Percentiles rank a stretch among this genome's conserved stretches.
phyloP scores from a whole-genome alignment of 1,140 invertebrate genomes.

The Halyomorpha halys region DNA sequence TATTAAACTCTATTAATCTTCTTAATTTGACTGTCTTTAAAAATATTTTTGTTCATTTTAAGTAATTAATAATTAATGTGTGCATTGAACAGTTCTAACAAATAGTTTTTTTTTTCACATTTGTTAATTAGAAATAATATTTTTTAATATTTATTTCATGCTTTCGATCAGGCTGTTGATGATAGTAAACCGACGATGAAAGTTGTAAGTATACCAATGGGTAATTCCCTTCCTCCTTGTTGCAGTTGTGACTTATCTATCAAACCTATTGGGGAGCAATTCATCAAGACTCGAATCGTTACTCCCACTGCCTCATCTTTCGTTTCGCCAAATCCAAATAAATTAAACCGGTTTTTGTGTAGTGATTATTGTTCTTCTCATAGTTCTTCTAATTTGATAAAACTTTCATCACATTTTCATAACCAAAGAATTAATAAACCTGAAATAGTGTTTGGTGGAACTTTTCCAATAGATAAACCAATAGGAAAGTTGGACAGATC shows the following conservation, averaged over 20 bases:
- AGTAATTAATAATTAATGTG: no score
- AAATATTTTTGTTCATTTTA: no score
- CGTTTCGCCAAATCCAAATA: neutral
- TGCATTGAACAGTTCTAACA: no score
- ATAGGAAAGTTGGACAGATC: constrained; percentile 28
- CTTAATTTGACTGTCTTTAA: no score
- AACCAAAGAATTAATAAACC: constrained; percentile 37
- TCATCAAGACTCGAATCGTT: neutral
- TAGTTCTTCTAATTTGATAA: neutral
- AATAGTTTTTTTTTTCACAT: no score
- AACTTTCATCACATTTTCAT: neutral
- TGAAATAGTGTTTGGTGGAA: constrained; percentile 61
- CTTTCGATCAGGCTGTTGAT: constrained; percentile 20
- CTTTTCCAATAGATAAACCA: constrained; percentile 66
- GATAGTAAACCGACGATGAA: constrained; percentile 19
- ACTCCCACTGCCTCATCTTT: neutral
- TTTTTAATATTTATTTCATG: constrained; percentile 20
- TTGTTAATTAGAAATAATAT: neutral
- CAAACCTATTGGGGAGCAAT: neutral
- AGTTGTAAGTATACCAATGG: constrained; percentile 25
- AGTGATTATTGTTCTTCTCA: neutral
- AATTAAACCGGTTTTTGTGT: neutral
- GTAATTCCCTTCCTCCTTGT: constrained; percentile 10
- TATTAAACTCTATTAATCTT: no score
- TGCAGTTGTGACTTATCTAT: constrained; percentile 9